Percentiles rank a stretch among this genome's conserved stretches.
phyloP scores from a whole-genome alignment of 1,140 invertebrate genomes.

The Coelopa frigida region DNA sequence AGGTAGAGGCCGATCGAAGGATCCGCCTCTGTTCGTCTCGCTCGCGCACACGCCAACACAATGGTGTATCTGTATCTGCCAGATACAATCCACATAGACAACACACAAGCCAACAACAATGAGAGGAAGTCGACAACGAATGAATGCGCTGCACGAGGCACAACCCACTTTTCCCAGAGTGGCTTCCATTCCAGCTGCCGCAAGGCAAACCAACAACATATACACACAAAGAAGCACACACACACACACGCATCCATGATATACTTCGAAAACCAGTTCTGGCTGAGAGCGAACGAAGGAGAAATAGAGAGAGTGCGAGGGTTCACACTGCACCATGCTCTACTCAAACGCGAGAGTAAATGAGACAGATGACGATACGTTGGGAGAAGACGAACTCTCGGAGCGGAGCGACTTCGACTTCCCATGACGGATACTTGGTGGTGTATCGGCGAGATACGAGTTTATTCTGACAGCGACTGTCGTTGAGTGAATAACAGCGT shows the following conservation, averaged over 20 bases:
- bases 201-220: no score
- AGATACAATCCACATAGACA: conserved; percentile 40
- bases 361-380: neutral
- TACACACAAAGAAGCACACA: no score
- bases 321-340: conserved; percentile 1
- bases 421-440: conserved; percentile 37
- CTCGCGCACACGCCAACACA: conserved; percentile 10
- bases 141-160: neutral
- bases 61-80: conserved; percentile 19
- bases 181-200: no score
- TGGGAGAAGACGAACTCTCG: neutral
- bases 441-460: conserved; percentile 21
- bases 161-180: conserved; percentile 7
- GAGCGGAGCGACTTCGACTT: conserved; percentile 4
- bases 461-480: conserved; percentile 41
- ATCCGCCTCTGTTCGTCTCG: conserved; percentile 14
- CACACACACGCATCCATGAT: no score
- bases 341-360: neutral
- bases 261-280: no score
- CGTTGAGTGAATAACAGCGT: conserved; percentile 44
- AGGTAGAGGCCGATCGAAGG: no score
- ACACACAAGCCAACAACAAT: no score
- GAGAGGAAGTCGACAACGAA: no score
- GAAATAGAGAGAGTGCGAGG: no score
- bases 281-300: no score